Percentiles rank a stretch among this genome's conserved stretches.
These are phyloP conservation scores for Dipodomys spectabilis DNA, from an alignment of 2,113 vertebrate genomes.

Conservation along the genomic window DNA sequence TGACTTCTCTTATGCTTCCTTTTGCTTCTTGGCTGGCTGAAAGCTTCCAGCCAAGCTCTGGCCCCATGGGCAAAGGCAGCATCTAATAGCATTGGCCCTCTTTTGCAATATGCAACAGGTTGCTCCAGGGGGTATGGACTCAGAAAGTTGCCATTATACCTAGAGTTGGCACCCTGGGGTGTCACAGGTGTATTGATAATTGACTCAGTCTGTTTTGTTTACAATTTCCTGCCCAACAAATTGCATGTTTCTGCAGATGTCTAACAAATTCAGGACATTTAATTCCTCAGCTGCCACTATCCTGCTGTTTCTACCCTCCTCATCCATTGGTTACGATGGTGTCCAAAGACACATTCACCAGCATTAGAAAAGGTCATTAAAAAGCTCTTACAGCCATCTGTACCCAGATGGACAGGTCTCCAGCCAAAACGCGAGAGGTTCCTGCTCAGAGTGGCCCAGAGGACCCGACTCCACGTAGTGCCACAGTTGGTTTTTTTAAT, in stretches of 20 bases:
- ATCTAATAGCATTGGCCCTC: slow-evolving; percentile 40
- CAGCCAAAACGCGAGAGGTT: slow-evolving; percentile 25
- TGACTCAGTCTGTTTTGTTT: slow-evolving; percentile 83
- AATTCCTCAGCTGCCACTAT: slow-evolving; percentile 72
- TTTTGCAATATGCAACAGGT: slow-evolving; percentile 71
- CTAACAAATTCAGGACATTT: slow-evolving; percentile 79
- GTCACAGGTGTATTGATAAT: slow-evolving; percentile 82
- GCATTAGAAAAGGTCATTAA: slow-evolving; percentile 79
- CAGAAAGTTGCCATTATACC: slow-evolving; percentile 67
- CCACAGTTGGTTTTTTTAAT: slow-evolving; percentile 52
- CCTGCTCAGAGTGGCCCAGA: slow-evolving; percentile 58
- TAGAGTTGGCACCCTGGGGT: slow-evolving; percentile 68
- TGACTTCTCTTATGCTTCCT: background rate
- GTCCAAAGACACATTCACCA: slow-evolving; percentile 73
- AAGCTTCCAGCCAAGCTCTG: slow-evolving; percentile 51
- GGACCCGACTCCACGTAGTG: background rate
- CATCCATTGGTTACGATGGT: slow-evolving; percentile 57
- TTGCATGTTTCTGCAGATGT: slow-evolving; percentile 78
- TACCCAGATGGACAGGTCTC: slow-evolving; percentile 67
- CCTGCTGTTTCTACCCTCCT: slow-evolving; percentile 72
- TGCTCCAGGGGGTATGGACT: slow-evolving; percentile 57
- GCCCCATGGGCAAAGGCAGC: slow-evolving; percentile 27
- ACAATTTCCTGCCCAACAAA: slow-evolving; percentile 79
- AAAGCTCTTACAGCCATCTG: slow-evolving; percentile 77
- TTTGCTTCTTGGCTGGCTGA: background rate